These are phyloP conservation scores for Pelecanoides urinatrix DNA, from an alignment of 2,113 vertebrate species.

Conservation along the genomic window DNA sequence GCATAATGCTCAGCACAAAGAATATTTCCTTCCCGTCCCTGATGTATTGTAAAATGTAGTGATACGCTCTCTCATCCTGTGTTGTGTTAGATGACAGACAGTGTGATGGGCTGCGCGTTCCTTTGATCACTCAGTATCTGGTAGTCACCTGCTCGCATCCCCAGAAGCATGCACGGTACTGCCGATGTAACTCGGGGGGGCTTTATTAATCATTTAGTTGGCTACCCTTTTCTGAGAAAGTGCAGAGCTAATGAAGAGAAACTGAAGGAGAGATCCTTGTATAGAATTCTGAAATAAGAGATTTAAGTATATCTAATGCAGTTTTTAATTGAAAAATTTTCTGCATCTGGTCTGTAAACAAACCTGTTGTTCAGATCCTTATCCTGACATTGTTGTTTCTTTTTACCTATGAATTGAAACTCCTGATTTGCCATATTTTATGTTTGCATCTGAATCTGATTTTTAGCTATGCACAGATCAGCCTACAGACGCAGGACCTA, in stretches of 20 bases:
- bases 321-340: background rate
- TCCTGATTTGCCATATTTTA: background rate
- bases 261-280: background rate
- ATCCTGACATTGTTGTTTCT: background rate
- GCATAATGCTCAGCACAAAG: background rate
- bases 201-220: background rate
- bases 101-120: rapidly evolving
- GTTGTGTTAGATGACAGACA: background rate
- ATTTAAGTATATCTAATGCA: background rate
- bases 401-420: background rate
- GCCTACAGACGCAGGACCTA: background rate
- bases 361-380: background rate
- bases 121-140: background rate
- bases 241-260: background rate
- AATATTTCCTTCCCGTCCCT: background rate
- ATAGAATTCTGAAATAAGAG: background rate
- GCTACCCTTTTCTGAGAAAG: background rate
- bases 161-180: background rate
- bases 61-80: background rate
- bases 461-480: background rate
- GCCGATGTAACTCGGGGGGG: background rate
- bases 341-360: background rate
- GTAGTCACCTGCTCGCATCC: background rate
- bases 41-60: background rate
- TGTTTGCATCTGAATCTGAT: background rate